Conservation (phyloP, 2,888 invertebrate genomes). For the Limnephilus rhombicus region DNA sequence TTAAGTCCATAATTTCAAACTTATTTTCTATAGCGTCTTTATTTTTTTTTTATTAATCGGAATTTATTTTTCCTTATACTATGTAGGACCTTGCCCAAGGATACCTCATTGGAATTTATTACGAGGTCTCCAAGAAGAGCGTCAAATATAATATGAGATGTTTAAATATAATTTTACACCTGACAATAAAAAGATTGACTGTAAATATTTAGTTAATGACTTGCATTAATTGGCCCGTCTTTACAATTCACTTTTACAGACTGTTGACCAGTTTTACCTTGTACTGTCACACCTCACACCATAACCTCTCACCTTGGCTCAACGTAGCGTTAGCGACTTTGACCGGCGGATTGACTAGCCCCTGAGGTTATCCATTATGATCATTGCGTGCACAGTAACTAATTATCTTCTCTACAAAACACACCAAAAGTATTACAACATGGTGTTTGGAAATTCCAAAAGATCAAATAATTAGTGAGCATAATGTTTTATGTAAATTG, state of each 20-base stretch:
- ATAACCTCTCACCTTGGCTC: background rate
- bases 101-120: background rate
- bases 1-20: no score
- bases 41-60: background rate
- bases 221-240: background rate
- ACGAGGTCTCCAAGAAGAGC: background rate
- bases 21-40: no score
- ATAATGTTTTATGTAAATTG: no score
- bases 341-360: background rate
- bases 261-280: background rate
- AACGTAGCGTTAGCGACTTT: slow-evolving; percentile 16
- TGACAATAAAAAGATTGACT: background rate
- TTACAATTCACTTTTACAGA: background rate
- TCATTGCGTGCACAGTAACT: background rate
- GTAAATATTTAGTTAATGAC: background rate
- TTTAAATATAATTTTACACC: background rate
- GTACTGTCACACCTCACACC: background rate
- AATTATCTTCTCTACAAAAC: background rate
- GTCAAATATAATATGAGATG: background rate
- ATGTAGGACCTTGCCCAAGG: background rate
- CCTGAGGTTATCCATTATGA: background rate
- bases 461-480: no score
- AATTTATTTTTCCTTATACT: background rate
- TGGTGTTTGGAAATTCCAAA: no score
- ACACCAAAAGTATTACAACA: no score